Evolutionary conservation across 2,797 vertebrate genomes (phyloP), one percentile per base, ranked within the genome.

Genomic region (Channallabes apus): DNA sequence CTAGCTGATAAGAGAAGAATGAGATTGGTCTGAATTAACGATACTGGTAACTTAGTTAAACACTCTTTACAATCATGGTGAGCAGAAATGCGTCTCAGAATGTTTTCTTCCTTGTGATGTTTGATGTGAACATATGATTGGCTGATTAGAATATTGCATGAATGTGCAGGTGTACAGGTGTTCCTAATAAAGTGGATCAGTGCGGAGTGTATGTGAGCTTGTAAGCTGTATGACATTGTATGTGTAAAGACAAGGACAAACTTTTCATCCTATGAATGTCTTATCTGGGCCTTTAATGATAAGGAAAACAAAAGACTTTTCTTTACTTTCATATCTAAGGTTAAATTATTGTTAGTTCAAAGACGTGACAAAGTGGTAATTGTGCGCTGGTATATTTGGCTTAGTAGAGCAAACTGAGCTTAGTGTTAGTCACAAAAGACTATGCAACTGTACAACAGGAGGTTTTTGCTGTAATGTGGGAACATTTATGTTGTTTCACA

Each of bases 261-360:
- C 17, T 17, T 24, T 81, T 29, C 9, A 67, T 51, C 41, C 18
- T 27, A 46, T 17, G 15, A 77, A 69, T 61, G 46, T 69, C 41
- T 67, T 68, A 76, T 85, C 84, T 41, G 61, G 20, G 18, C 29
- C 27, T 65, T 20, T 9, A 32, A 24, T 27, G 69, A 75, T 75
- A 85, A 81, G 32, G 32, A 65, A 73, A 75, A 80, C 80, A 69
- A 41, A 80, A 3, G 59, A 38, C 78, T 51, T 82, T n/a, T 4
- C 18, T 29, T 12, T 64, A 29, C 41, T 5, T 80, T 65, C 46
- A 46, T 84, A 51, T 62, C 67, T 64, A 65, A 76, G 51, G 79
- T 76, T 54, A 65, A 54, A 59, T 56, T 38, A 82, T 58, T 41
- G 38, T 73, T 81, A 29, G 54, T 64, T 82, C 46, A 78, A 67